These are phyloP conservation scores for Ia io DNA, from an alignment of 2,113 vertebrate species.

Conservation along the genomic window DNA sequence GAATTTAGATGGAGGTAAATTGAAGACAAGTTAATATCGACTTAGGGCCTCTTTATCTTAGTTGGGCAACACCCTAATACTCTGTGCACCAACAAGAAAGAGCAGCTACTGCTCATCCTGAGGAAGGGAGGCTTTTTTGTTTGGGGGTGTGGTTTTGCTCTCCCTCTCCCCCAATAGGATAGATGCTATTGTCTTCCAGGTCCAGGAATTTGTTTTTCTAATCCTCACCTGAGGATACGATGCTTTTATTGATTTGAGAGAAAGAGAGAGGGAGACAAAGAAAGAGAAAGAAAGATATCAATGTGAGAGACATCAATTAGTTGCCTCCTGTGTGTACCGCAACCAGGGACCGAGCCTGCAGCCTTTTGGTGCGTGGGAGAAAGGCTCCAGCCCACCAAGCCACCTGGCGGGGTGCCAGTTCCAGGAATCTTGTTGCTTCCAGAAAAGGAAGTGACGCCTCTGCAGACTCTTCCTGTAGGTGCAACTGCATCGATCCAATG, in stretches of 20 bases:
- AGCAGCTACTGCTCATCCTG: background rate
- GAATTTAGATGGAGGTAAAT: constrained; percentile 49
- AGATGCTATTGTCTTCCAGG: background rate
- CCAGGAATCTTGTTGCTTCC: background rate
- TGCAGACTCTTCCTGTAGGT: background rate
- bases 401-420: background rate
- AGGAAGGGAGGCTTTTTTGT: background rate
- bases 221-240: background rate
- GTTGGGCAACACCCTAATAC: background rate
- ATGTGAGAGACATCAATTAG: background rate
- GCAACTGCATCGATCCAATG: background rate
- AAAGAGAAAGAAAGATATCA: background rate
- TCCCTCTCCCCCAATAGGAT: background rate
- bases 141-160: background rate
- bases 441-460: background rate
- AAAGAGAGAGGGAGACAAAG: background rate
- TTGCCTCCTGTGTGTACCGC: background rate
- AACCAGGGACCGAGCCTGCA: background rate
- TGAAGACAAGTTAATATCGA: constrained; percentile 34
- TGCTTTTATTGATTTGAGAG: background rate
- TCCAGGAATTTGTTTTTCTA: background rate
- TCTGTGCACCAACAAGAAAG: background rate
- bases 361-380: background rate
- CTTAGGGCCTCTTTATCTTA: background rate
- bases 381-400: no score